phyloP scores from a whole-genome alignment of 2,888 invertebrate species.

The Dasysyrphus albostriatus region DNA sequence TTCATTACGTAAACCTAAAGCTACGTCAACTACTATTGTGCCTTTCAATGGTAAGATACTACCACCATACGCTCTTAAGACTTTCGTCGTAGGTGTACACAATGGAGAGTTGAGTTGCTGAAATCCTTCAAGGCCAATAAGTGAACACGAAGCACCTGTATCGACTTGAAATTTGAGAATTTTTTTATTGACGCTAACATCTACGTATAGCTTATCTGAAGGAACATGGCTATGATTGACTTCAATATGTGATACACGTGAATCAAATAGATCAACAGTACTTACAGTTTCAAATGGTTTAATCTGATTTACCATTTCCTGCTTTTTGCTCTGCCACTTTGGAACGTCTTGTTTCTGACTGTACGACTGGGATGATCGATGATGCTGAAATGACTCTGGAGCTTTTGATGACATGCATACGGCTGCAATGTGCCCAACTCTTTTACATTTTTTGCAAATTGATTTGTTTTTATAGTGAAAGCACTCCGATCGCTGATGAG shows the following conservation, averaged over 20 bases:
- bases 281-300: no score
- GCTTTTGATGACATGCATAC: background rate
- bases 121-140: background rate
- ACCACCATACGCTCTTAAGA: slow-evolving; percentile 19
- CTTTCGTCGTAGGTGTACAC: background rate
- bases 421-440: no score
- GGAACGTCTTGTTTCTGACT: slow-evolving; percentile 6
- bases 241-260: no score
- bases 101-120: background rate
- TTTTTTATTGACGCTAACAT: no score
- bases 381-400: background rate
- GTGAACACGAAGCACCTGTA: no score
- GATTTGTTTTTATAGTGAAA: no score
- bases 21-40: background rate
- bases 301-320: background rate
- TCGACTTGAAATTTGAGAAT: no score
- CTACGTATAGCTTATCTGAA: no score
- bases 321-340: background rate
- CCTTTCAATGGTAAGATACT: slow-evolving; percentile 16
- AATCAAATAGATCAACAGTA: no score
- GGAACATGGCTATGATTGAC: no score
- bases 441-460: no score
- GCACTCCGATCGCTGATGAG: no score
- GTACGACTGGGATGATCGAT: background rate
- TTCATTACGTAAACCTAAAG: background rate